Evolutionary conservation across 2,113 vertebrate species (phyloP).

Genomic region (Oostethus manadensis): DNA sequence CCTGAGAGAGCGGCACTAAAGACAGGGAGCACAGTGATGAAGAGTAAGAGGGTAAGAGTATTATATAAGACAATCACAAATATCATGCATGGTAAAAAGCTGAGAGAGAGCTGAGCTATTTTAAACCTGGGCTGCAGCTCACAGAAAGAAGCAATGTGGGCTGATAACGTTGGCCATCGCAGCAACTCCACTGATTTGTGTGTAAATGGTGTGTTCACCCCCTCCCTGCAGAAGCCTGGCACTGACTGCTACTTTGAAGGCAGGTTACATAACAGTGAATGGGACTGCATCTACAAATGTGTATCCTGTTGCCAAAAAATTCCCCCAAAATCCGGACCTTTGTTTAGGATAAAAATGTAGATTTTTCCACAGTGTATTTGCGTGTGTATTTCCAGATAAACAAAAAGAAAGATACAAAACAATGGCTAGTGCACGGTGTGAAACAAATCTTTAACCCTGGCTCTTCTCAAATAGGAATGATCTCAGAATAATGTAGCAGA

Average conservation of each 20-base stretch:
- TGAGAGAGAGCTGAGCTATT: slow-evolving; percentile 52
- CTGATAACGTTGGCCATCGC: slow-evolving; percentile 50
- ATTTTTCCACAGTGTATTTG: too few species aligned
- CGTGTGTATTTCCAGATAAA: too few species aligned
- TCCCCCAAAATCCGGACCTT: too few species aligned
- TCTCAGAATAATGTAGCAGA: too few species aligned
- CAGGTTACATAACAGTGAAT: slow-evolving; percentile 36
- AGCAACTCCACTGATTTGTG: slow-evolving; percentile 27
- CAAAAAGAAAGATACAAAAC: too few species aligned
- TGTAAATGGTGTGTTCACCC: slow-evolving; percentile 17
- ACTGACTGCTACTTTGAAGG: slow-evolving; percentile 42
- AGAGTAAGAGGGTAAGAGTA: slow-evolving; percentile 55
- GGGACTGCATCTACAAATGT: slow-evolving; percentile 3
- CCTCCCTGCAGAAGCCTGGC: slow-evolving; percentile 39
- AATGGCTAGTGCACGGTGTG: too few species aligned
- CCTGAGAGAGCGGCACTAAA: not conserved
- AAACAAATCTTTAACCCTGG: too few species aligned
- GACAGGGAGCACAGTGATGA: slow-evolving; percentile 22
- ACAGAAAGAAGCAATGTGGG: slow-evolving; percentile 54
- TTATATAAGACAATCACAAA: slow-evolving; percentile 64
- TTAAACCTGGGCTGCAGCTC: slow-evolving; percentile 54
- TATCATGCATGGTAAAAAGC: slow-evolving; percentile 46
- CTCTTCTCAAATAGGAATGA: too few species aligned
- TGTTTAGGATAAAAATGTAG: too few species aligned
- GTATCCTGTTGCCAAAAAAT: not conserved